Evolutionary conservation across 2,797 vertebrate species (phyloP).

Genomic region (Anguilla anguilla): DNA sequence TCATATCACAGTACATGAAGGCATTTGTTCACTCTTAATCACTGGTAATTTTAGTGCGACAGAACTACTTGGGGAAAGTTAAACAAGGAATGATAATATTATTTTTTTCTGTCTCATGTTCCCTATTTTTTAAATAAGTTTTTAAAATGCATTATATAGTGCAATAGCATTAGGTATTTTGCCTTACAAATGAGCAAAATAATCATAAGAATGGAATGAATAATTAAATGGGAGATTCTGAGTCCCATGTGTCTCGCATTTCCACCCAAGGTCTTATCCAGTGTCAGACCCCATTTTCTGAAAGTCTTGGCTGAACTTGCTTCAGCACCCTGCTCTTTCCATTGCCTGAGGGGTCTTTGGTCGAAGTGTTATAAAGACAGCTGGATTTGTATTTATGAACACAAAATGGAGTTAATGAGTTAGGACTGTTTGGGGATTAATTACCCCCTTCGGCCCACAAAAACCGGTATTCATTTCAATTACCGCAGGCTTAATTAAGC

Average conservation of each 20-base stretch:
- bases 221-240: neutral
- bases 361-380: neutral
- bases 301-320: neutral
- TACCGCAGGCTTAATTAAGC: constrained; percentile 13
- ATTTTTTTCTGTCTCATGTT: neutral
- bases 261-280: neutral
- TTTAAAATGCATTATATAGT: neutral
- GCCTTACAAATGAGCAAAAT: neutral
- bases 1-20: constrained; percentile 8
- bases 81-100: neutral
- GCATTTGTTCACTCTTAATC: neutral
- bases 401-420: neutral
- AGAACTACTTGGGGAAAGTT: neutral
- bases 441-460: constrained; percentile 3
- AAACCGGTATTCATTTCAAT: constrained; percentile 22
- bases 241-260: neutral
- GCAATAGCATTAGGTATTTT: neutral
- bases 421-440: constrained; percentile 11
- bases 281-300: neutral
- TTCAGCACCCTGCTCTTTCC: neutral
- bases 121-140: neutral
- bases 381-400: constrained; percentile 8
- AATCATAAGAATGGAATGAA: neutral
- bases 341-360: neutral
- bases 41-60: neutral